Evolutionary conservation across 2,113 vertebrate genomes (phyloP).

Genomic region (Chauna torquata): DNA sequence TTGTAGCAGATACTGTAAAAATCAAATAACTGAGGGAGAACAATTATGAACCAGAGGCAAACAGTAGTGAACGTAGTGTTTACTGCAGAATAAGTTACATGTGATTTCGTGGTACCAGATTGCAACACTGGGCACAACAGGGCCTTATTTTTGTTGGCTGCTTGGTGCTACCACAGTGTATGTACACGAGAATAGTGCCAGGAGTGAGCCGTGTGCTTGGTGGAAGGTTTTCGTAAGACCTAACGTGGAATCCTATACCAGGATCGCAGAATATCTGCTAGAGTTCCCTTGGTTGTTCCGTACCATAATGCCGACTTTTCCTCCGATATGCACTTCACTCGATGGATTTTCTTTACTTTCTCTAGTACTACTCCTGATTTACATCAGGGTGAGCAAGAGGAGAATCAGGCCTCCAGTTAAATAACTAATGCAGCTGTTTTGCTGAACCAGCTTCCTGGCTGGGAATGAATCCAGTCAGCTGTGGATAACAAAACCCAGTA

Average conservation of each 20-base stretch:
- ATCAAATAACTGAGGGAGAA: not conserved
- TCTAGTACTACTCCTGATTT: not conserved
- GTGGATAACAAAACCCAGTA: slow-evolving; percentile 64
- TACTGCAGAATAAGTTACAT: not conserved
- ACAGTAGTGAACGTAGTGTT: not conserved
- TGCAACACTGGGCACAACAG: not conserved
- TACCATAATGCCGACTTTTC: not conserved
- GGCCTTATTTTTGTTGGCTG: not conserved
- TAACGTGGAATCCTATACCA: not conserved
- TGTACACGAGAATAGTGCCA: not conserved
- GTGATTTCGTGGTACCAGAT: not conserved
- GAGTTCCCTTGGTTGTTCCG: not conserved
- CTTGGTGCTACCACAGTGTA: not conserved
- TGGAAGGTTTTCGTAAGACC: not conserved
- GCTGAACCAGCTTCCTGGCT: slow-evolving; percentile 64
- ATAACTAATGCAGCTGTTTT: slow-evolving; percentile 68
- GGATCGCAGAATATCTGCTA: not conserved
- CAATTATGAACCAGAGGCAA: not conserved
- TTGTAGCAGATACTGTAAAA: not conserved
- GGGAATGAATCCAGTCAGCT: slow-evolving; percentile 67
- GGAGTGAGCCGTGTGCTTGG: not conserved
- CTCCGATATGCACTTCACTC: not conserved
- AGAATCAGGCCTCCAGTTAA: not conserved
- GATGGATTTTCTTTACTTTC: not conserved
- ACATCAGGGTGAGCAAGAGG: not conserved